phyloP scores from a whole-genome alignment of 2,888 invertebrate genomes.

The Holacanthella duospinosa region DNA sequence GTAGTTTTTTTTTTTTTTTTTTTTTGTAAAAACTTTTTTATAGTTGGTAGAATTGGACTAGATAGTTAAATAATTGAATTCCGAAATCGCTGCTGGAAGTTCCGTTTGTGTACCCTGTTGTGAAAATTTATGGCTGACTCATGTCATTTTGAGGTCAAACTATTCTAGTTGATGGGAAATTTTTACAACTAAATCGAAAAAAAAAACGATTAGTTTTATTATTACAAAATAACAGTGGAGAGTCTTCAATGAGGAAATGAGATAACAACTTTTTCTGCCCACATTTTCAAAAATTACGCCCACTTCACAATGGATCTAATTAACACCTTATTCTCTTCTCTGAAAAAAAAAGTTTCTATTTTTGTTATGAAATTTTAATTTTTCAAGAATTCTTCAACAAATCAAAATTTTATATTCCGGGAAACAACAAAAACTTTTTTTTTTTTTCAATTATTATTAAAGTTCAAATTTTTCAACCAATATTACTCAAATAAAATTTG shows the following conservation, averaged over 20 bases:
- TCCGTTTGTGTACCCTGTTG: too few relatives aligned
- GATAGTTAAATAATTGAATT: too few relatives aligned
- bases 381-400: neutral
- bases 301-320: constrained; percentile 1
- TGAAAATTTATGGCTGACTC: neutral
- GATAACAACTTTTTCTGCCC: neutral
- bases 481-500: too few relatives aligned
- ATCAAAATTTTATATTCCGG: neutral
- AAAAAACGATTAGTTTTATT: too few relatives aligned
- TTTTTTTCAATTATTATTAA: neutral
- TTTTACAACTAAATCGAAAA: neutral
- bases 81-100: too few relatives aligned
- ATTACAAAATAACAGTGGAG: too few relatives aligned
- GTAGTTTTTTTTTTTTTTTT: neutral
- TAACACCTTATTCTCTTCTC: neutral
- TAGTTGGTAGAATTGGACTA: neutral
- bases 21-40: neutral
- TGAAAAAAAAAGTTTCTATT: too few relatives aligned
- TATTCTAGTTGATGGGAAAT: too few relatives aligned
- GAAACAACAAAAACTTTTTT: neutral
- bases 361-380: neutral
- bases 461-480: neutral
- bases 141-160: neutral
- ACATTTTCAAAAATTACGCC: neutral
- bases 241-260: too few relatives aligned